Base-by-base conservation (phyloP, 2,797 vertebrate species). In the Sebastes melanostomus region DNA sequence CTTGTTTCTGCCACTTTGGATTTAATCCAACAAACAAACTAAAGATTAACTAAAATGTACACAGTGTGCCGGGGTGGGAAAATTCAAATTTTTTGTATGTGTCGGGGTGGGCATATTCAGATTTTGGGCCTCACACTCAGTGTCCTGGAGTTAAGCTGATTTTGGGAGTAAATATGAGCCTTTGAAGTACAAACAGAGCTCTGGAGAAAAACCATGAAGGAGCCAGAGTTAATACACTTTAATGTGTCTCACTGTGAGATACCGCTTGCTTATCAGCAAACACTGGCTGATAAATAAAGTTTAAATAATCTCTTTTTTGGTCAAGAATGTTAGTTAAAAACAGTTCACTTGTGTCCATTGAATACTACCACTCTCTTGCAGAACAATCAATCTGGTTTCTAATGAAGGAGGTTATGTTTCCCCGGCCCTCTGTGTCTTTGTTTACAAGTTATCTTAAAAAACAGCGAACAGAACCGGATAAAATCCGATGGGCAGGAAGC, bases 131-230 rank as follows among this genome's bases (percentile, higher is more conserved):
- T 72, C 59, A 54, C 14, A 18, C 62, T 56, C 50, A 24, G 62
- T 69, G 77, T 79, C 86, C 70, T 68, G 62, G 85, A 95, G 92
- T 94, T 95, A 94, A 96, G 92, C 90, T 91, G 94, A 94, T 97
- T 95, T 94, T 92, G 87, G 90, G 88, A 82, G 87, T 90, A 91
- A 90, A 92, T 94, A 92, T 91, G 76, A 93, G 42, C 61, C 95
- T 97, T 96, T 97, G 96, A 97, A 96, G 94, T 95, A 88, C 87
- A 91, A 95, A 95, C 75, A 83, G 25, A 84, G 77, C 32, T 95
- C 90, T 88, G 76, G 80, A 91, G 66, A 58, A 80, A 94, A 89
- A 87, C 69, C 89, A 91, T 91, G 90, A 89, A 91, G 91, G 76
- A 58, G 91, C 89, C 91, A 89, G 89, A 92, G 89, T 95, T 95